A percentile compares a stretch with the other conserved stretches of the same genome.
Evolutionary conservation across 2,797 vertebrate species (phyloP).

Genomic region (Hipposideros larvatus): DNA sequence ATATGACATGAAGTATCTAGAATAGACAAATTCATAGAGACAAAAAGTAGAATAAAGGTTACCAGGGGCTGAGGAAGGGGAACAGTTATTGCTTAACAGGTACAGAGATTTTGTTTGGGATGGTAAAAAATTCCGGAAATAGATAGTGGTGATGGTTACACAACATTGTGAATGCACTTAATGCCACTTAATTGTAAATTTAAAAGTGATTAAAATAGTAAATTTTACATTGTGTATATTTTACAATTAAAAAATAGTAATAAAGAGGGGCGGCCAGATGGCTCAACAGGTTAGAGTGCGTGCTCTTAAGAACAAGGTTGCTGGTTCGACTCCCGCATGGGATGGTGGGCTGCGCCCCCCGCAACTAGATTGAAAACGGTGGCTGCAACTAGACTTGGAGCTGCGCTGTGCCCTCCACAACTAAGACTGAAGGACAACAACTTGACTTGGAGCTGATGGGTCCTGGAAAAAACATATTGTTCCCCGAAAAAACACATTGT

Average conservation of each 20-base stretch:
- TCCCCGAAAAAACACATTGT: no score
- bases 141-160: not conserved
- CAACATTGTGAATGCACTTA: not conserved
- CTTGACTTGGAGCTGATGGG: no score
- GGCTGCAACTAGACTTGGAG: no score
- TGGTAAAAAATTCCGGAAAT: not conserved
- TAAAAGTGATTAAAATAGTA: conserved; percentile 14
- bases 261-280: not conserved
- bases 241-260: not conserved
- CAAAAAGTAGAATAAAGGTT: not conserved
- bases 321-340: no score
- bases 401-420: no score
- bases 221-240: not conserved
- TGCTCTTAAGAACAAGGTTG: no score
- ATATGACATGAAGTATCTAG: not conserved
- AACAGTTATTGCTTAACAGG: not conserved
- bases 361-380: no score
- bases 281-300: no score
- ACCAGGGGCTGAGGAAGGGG: not conserved
- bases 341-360: no score
- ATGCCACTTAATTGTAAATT: not conserved
- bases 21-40: not conserved
- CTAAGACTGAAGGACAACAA: no score
- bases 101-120: not conserved
- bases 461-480: no score